Evolutionary conservation across 2,113 vertebrate species (phyloP).

Genomic region (Gobiocypris rarus): DNA sequence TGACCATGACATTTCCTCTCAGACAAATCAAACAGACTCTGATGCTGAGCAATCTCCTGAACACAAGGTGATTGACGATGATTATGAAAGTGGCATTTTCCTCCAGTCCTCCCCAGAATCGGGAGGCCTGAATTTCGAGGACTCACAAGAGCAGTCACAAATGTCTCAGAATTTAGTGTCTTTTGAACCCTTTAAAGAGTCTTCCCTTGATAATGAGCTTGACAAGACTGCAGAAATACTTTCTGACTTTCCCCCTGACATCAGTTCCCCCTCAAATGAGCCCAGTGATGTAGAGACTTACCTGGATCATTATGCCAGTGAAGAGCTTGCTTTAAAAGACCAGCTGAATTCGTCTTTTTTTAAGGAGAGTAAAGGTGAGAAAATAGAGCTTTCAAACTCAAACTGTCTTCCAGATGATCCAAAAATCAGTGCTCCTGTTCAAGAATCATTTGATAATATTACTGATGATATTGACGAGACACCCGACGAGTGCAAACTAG

Average conservation of each 20-base stretch:
- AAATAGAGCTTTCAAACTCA: conserved; percentile 41
- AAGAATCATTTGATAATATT: conserved; percentile 66
- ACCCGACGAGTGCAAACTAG: conserved; percentile 43
- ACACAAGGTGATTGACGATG: conserved; percentile 49
- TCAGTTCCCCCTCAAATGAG: conserved; percentile 67
- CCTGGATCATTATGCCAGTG: conserved; percentile 43
- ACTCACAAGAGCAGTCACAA: conserved; percentile 35
- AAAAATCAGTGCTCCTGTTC: background rate
- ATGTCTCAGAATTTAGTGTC: conserved; percentile 31
- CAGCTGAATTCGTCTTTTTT: conserved; percentile 42
- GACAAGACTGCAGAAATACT: conserved; percentile 55
- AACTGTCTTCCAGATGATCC: conserved; percentile 61
- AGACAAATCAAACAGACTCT: conserved; percentile 65
- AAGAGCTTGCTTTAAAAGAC: conserved; percentile 57
- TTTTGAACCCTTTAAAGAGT: conserved; percentile 39
- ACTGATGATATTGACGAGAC: conserved; percentile 59
- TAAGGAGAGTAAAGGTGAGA: conserved; percentile 52
- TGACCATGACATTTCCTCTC: conserved; percentile 68
- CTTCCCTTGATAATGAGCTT: conserved; percentile 27
- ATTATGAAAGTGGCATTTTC: conserved; percentile 30
- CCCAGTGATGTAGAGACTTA: conserved; percentile 56
- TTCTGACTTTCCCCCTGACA: conserved; percentile 65
- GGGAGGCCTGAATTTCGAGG: conserved; percentile 11
- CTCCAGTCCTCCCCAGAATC: background rate
- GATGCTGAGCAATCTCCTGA: conserved; percentile 52